These are phyloP conservation scores for Luffia ferchaultella DNA, from an alignment of 2,888 invertebrate genomes.

Conservation along the genomic window DNA sequence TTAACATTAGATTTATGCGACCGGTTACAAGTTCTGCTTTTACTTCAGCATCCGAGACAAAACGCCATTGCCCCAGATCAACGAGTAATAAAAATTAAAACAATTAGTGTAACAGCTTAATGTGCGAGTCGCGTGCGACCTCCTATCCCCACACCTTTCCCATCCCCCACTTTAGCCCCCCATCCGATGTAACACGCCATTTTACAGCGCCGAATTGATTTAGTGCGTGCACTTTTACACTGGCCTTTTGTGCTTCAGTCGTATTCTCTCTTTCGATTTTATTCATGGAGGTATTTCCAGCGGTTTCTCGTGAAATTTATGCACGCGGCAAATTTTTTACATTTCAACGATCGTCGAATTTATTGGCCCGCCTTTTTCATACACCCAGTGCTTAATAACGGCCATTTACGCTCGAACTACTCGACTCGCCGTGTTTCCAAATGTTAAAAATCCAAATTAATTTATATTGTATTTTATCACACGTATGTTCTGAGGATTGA, in stretches of 20 bases:
- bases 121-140: conserved; percentile 11
- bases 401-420: background rate
- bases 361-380: background rate
- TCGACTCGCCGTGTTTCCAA: no score
- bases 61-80: conserved; percentile 15
- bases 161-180: conserved; percentile 3
- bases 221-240: conserved; percentile 17
- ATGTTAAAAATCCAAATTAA: no score
- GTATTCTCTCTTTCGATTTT: no score
- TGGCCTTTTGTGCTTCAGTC: conserved; percentile 5
- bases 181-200: conserved; percentile 15
- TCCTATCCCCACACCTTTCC: conserved; percentile 5
- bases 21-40: no score
- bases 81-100: conserved; percentile 21
- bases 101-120: conserved; percentile 19
- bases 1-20: no score
- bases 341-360: background rate
- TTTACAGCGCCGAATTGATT: conserved; percentile 20
- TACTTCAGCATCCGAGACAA: no score
- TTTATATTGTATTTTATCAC: no score
- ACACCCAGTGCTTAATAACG: background rate
- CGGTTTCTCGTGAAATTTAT: background rate
- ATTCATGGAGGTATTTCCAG: no score
- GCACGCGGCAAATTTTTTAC: background rate
- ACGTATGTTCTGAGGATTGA: no score